These are phyloP conservation scores for Erebia palarica DNA, from an alignment of 2,888 invertebrate species.

Conservation along the genomic window DNA sequence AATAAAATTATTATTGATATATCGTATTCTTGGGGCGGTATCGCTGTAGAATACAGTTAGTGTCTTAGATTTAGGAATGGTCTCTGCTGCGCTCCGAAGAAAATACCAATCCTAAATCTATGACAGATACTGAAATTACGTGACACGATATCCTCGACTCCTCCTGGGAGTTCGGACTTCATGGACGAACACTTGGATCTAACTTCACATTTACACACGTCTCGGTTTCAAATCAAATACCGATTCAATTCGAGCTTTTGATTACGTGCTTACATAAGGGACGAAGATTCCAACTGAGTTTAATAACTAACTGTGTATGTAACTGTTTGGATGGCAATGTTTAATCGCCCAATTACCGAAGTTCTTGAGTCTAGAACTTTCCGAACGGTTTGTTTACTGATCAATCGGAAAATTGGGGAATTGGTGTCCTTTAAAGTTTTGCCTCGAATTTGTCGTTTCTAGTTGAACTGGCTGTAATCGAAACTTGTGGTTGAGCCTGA, in stretches of 20 bases:
- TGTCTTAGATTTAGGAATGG: no score
- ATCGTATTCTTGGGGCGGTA: no score
- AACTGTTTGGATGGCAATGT: constrained; percentile 29
- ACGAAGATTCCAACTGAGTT: constrained; percentile 16
- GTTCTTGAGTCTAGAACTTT: constrained; percentile 13
- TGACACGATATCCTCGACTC: neutral
- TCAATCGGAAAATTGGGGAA: constrained; percentile 36
- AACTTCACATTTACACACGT: neutral
- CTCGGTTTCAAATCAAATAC: neutral
- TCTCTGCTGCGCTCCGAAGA: no score
- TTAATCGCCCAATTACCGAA: constrained; percentile 33
- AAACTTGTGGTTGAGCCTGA: neutral
- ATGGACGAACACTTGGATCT: neutral
- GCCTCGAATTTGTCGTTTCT: constrained; percentile 10
- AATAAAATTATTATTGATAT: no score
- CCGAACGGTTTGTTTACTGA: constrained; percentile 30
- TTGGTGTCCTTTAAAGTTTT: constrained; percentile 27
- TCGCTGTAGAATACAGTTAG: no score
- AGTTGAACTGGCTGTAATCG: constrained; percentile 4
- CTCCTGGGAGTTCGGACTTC: neutral
- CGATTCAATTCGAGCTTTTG: neutral
- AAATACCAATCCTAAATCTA: no score
- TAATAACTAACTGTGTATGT: constrained; percentile 26
- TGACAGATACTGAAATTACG: no score
- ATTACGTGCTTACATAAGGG: constrained; percentile 3